These are phyloP conservation scores for Sapajus apella DNA, from an alignment of 2,113 vertebrate species.

Conservation along the genomic window DNA sequence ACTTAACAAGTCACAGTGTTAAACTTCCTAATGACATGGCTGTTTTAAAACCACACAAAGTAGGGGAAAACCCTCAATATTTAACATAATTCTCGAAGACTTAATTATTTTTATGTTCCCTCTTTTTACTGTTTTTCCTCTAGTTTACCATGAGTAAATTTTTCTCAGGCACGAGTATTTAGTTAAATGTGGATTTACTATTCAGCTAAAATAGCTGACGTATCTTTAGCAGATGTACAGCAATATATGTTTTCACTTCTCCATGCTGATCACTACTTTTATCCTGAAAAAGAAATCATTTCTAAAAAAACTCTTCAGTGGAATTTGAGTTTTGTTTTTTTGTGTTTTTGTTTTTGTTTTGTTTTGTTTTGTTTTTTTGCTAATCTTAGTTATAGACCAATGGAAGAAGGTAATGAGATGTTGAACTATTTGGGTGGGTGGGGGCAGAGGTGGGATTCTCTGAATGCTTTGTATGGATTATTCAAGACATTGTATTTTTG, in stretches of 20 bases:
- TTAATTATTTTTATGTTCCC: background rate
- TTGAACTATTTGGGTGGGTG: constrained; percentile 42
- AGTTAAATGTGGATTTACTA: constrained; percentile 51
- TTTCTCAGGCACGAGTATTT: constrained; percentile 48
- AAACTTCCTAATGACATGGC: constrained; percentile 26
- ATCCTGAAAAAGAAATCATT: constrained; percentile 22
- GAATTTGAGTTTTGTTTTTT: constrained; percentile 65
- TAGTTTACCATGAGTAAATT: constrained; percentile 43
- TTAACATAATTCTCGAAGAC: constrained; percentile 50
- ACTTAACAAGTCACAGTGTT: constrained; percentile 26
- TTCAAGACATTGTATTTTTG: constrained; percentile 65
- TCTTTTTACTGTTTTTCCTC: constrained; percentile 43
- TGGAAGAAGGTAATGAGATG: constrained; percentile 71
- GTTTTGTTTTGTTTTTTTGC: constrained; percentile 11
- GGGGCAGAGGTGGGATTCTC: constrained; percentile 40
- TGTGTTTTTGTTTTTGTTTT: background rate
- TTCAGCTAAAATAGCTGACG: constrained; percentile 17
- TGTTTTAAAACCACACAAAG: constrained; percentile 52
- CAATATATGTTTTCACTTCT: constrained; percentile 54
- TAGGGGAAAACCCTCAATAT: background rate
- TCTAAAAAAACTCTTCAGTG: constrained; percentile 59
- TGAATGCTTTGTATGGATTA: constrained; percentile 69
- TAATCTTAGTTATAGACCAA: constrained; percentile 66
- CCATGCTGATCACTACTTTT: constrained; percentile 48
- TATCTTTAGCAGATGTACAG: constrained; percentile 46